Conservation (phyloP, 2,888 invertebrate species). For the Lycaena phlaeas region DNA sequence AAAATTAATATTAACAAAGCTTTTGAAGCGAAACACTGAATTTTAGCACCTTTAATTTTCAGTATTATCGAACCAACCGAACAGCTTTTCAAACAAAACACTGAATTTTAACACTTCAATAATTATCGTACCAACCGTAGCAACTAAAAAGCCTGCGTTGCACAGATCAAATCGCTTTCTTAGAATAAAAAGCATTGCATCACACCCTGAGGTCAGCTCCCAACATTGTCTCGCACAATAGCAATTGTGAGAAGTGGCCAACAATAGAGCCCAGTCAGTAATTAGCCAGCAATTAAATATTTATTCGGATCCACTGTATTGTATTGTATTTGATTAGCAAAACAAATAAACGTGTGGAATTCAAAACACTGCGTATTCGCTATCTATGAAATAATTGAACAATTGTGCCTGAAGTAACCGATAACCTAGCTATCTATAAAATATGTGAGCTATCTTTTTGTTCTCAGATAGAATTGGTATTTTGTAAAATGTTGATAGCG, state of each 20-base stretch:
- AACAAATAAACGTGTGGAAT: slow-evolving; percentile 30
- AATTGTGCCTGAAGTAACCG: not conserved
- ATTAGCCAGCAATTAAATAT: slow-evolving; percentile 66
- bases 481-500: too few relatives aligned
- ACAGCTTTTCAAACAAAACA: too few relatives aligned
- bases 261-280: slow-evolving; percentile 58
- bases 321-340: slow-evolving; percentile 31
- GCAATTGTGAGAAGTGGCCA: slow-evolving; percentile 65
- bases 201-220: slow-evolving; percentile 59
- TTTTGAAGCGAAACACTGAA: too few relatives aligned
- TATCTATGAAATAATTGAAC: not conserved
- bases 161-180: slow-evolving; percentile 25
- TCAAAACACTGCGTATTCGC: slow-evolving; percentile 5
- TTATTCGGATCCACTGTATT: slow-evolving; percentile 40
- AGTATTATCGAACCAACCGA: too few relatives aligned
- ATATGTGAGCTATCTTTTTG: too few relatives aligned
- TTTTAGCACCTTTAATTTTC: too few relatives aligned
- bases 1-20: too few relatives aligned
- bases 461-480: too few relatives aligned
- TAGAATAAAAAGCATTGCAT: slow-evolving; percentile 41
- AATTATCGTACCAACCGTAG: not conserved
- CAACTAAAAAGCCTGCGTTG: slow-evolving; percentile 11
- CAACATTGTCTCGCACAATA: slow-evolving; percentile 68
- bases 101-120: too few relatives aligned
- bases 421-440: too few relatives aligned